phyloP scores from a whole-genome alignment of 64 coral and sea anemone genomes.

The Hydrozoanthus tunicans region DNA sequence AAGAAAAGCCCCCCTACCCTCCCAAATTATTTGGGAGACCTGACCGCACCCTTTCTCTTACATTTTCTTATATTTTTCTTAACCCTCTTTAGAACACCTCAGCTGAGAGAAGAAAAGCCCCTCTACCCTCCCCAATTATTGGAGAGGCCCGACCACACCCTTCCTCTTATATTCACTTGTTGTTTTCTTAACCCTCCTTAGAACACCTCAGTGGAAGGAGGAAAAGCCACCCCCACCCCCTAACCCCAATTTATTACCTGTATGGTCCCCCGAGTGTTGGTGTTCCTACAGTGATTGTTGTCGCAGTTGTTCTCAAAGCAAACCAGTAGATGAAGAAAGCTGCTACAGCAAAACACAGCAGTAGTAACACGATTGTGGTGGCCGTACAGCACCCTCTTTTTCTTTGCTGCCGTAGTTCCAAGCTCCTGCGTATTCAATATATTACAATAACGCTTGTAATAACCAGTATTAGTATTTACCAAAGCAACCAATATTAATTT shows the following conservation, averaged over 20 bases:
- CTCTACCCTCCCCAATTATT: too few species aligned
- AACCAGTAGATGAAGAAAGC: slow-evolving; percentile 30
- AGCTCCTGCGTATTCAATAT: not conserved
- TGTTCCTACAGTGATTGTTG: not conserved
- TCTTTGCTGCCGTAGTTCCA: not conserved
- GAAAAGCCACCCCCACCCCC: not conserved
- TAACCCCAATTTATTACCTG: not conserved
- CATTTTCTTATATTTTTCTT: too few species aligned
- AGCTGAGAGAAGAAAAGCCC: too few species aligned
- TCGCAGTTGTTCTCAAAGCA: not conserved
- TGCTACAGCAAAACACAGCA: not conserved
- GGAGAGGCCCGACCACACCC: too few species aligned
- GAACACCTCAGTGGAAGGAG: not conserved
- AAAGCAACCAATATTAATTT: too few species aligned
- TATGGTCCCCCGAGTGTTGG: slow-evolving; percentile 21
- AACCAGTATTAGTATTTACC: too few species aligned
- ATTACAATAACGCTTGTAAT: too few species aligned
- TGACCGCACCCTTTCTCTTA: too few species aligned
- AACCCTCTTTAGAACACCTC: too few species aligned
- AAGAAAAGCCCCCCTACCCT: too few species aligned
- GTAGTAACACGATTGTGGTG: not conserved
- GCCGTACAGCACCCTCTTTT: not conserved
- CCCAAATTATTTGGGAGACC: too few species aligned
- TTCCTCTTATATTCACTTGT: too few species aligned
- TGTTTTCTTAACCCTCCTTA: not conserved